Evolutionary conservation across 2,888 invertebrate genomes (phyloP).

Genomic region (Andrena flavipes): DNA sequence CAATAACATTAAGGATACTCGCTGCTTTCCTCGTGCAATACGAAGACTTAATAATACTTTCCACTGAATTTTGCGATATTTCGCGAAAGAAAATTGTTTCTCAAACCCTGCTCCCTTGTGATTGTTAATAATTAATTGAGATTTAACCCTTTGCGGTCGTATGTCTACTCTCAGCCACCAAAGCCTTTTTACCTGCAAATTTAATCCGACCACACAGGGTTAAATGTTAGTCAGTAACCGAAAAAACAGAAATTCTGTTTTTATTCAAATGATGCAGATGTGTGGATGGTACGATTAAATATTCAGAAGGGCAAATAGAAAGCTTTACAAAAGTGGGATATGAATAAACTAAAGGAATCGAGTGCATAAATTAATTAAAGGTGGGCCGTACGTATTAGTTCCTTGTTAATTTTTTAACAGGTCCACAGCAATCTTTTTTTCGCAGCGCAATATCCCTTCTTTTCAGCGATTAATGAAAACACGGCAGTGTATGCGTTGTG

Average conservation of each 20-base stretch:
- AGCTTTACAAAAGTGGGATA: not conserved
- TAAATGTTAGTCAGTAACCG: too few relatives aligned
- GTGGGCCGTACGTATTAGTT: not conserved
- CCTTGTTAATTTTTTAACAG: constrained; percentile 3
- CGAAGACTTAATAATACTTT: not conserved
- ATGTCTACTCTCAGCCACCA: too few relatives aligned
- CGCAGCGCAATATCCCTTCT: constrained; percentile 1
- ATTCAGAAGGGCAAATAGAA: not conserved
- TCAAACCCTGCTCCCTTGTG: too few relatives aligned
- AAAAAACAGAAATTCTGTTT: too few relatives aligned
- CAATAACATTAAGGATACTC: not conserved
- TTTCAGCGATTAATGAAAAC: constrained; percentile 33
- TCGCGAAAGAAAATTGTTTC: too few relatives aligned
- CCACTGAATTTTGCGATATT: not conserved
- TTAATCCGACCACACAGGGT: too few relatives aligned
- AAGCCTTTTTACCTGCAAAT: too few relatives aligned
- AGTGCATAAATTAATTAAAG: not conserved
- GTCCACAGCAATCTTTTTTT: not conserved
- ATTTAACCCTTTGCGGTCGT: too few relatives aligned
- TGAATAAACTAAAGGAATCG: not conserved
- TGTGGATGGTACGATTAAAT: too few relatives aligned
- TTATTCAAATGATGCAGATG: too few relatives aligned
- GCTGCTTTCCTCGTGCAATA: too few relatives aligned
- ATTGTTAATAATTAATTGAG: too few relatives aligned
- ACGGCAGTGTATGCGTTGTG: constrained; percentile 1